These are phyloP conservation scores for Muschampia plurimacula DNA, from an alignment of 2,888 invertebrate species.

Conservation along the genomic window DNA sequence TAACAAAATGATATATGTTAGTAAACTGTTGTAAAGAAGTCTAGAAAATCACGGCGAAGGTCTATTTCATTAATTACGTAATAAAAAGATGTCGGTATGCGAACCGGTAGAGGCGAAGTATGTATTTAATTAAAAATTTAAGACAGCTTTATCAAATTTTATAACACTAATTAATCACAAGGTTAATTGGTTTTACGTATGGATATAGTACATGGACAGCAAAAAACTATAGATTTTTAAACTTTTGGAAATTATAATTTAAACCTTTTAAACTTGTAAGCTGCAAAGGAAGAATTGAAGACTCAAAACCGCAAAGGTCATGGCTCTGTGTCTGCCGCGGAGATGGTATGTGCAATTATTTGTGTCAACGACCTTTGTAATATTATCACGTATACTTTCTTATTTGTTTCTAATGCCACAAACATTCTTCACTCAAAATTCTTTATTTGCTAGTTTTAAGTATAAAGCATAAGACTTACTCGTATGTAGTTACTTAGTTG, in stretches of 20 bases:
- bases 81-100: neutral
- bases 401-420: neutral
- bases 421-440: too few species aligned
- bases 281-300: neutral
- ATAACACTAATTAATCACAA: constrained; percentile 5
- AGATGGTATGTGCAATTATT: constrained; percentile 17
- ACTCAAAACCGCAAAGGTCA: constrained; percentile 25
- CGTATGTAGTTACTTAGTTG: too few species aligned
- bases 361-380: constrained; percentile 18
- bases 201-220: neutral
- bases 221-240: neutral
- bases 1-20: too few species aligned
- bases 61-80: neutral
- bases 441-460: too few species aligned
- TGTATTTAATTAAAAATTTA: constrained; percentile 2
- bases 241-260: neutral
- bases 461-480: too few species aligned
- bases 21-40: neutral
- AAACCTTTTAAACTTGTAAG: neutral
- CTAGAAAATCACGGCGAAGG: neutral
- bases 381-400: neutral
- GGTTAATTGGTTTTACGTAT: constrained; percentile 21
- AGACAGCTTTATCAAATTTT: constrained; percentile 4
- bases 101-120: neutral
- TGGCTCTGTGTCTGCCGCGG: neutral